These are phyloP conservation scores for Temnothorax curvispinosus DNA, from an alignment of 1,140 invertebrate genomes.

Conservation along the genomic window DNA sequence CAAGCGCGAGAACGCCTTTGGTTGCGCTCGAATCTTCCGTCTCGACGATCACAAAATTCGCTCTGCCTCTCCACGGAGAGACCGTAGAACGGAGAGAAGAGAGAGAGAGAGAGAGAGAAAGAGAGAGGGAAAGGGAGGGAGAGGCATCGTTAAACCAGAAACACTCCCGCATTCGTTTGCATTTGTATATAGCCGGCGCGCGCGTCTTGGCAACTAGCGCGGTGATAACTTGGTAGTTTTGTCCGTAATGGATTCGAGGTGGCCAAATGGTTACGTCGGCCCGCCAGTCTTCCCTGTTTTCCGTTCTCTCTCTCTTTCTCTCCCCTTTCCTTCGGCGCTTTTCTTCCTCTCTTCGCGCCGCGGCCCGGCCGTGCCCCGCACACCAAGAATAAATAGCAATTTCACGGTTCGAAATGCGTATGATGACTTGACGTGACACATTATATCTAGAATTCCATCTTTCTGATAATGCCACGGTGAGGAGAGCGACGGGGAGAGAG, in stretches of 20 bases:
- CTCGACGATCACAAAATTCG: constrained; percentile 46
- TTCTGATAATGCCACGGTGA: constrained; percentile 41
- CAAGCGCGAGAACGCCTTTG: constrained; percentile 44
- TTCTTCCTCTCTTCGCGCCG: constrained; percentile 20
- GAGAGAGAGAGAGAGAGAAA: neutral
- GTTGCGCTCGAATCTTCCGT: constrained; percentile 45
- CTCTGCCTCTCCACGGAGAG: neutral
- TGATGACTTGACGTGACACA: constrained; percentile 58
- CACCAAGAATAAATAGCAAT: constrained; percentile 72
- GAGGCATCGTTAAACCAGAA: constrained; percentile 33
- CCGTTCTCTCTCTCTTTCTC: constrained; percentile 7
- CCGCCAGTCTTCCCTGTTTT: neutral
- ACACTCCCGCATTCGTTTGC: constrained; percentile 58
- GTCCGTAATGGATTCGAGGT: constrained; percentile 72
- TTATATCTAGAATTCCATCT: constrained; percentile 63
- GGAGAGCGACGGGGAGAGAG: neutral
- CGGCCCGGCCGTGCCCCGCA: neutral
- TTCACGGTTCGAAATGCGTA: constrained; percentile 66
- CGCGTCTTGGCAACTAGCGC: constrained; percentile 67
- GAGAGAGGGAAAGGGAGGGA: neutral
- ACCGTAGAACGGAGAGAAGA: neutral
- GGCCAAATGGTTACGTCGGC: constrained; percentile 73
- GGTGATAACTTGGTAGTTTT: constrained; percentile 72
- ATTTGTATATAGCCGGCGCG: constrained; percentile 50
- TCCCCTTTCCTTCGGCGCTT: neutral